Evolutionary conservation across 2,888 invertebrate genomes (phyloP).

Genomic region (Ichneumoninae sp.): DNA sequence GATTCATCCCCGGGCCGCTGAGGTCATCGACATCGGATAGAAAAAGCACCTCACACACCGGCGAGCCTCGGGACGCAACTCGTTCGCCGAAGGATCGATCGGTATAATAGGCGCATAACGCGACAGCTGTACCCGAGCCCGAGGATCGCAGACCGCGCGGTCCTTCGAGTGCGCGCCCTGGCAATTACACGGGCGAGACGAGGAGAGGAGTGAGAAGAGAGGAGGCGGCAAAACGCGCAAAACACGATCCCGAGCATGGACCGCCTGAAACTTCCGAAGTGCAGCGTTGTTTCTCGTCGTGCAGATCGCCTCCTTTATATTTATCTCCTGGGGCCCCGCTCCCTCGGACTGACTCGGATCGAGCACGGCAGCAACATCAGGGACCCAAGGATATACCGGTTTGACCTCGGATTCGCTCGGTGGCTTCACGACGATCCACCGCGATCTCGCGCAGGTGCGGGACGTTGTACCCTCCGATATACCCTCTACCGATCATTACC

Average conservation of each 20-base stretch:
- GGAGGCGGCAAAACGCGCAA: conserved; percentile 8
- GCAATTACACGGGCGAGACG: conserved; percentile 54
- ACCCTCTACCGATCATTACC: conserved; percentile 60
- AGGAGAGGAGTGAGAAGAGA: conserved; percentile 9
- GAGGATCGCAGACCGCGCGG: conserved; percentile 16
- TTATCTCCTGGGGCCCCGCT: conserved; percentile 55
- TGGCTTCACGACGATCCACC: conserved; percentile 50
- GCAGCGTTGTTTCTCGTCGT: conserved; percentile 56
- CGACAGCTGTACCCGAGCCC: conserved; percentile 6
- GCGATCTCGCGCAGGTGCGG: conserved; percentile 59
- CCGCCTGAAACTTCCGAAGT: conserved; percentile 54
- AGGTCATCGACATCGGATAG: conserved; percentile 14
- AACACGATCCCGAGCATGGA: conserved; percentile 27
- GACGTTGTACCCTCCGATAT: conserved; percentile 46
- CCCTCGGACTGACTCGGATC: conserved; percentile 56
- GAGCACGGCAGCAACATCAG: conserved; percentile 38
- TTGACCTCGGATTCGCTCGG: conserved; percentile 66
- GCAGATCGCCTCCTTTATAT: conserved; percentile 58
- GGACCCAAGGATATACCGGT: conserved; percentile 67
- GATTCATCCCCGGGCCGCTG: not conserved
- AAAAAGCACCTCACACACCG: conserved; percentile 11
- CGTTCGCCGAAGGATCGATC: conserved; percentile 29
- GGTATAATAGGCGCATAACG: conserved; percentile 38
- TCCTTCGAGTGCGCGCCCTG: conserved; percentile 42
- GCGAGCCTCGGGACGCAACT: conserved; percentile 17